Percentiles rank a stretch among this genome's conserved stretches.
Conservation (phyloP, 2,113 vertebrate genomes). For the Acanthochromis polyacanthus region DNA sequence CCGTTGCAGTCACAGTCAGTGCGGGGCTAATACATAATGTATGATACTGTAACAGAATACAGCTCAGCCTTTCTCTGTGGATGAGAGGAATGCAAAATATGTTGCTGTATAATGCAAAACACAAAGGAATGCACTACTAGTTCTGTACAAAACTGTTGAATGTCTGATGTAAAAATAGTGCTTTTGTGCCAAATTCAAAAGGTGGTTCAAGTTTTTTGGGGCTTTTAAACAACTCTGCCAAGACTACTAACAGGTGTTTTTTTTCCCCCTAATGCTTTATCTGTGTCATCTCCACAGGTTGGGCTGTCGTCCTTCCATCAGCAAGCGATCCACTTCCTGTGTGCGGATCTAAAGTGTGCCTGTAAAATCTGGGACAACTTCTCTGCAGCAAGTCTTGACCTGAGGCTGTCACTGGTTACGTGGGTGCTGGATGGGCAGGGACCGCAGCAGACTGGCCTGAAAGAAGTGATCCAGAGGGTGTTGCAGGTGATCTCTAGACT, state of each 20-base stretch:
- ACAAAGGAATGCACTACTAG: no score
- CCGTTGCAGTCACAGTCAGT: neutral
- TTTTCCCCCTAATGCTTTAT: neutral
- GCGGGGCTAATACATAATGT: neutral
- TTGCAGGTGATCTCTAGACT: conserved; percentile 82
- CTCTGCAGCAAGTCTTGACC: conserved; percentile 54
- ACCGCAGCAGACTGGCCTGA: conserved; percentile 54
- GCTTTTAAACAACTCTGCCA: neutral
- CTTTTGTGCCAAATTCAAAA: no score
- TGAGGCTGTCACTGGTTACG: conserved; percentile 80
- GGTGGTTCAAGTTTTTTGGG: neutral
- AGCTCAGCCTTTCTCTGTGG: neutral
- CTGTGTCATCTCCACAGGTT: conserved; percentile 78
- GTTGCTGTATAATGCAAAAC: neutral
- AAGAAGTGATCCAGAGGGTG: conserved; percentile 68
- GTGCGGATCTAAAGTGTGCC: conserved; percentile 50
- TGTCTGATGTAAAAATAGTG: no score
- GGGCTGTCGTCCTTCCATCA: conserved; percentile 85
- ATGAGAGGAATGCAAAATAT: neutral
- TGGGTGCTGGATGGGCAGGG: conserved; percentile 74
- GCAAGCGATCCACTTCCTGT: conserved; percentile 82
- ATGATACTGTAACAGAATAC: neutral
- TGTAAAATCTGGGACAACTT: conserved; percentile 79
- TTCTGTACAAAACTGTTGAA: no score
- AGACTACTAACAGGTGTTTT: neutral